These are phyloP conservation scores for Shinisaurus crocodilurus DNA, from an alignment of 2,113 vertebrate genomes.

Conservation along the genomic window DNA sequence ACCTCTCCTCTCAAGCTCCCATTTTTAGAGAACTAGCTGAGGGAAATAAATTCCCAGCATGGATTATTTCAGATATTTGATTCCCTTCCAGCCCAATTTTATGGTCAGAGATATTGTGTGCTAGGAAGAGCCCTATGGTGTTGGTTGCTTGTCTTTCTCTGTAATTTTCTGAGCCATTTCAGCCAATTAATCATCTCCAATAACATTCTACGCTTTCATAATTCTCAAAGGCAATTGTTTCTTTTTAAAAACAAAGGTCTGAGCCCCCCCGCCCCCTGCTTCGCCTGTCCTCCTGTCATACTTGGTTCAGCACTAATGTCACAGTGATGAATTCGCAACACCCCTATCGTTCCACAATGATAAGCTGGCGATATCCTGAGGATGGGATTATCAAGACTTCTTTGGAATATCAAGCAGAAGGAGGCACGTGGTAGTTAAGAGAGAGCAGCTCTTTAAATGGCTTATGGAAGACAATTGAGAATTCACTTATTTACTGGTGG, in stretches of 20 bases:
- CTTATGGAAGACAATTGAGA: constrained; percentile 12
- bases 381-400: background rate
- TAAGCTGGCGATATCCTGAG: constrained; percentile 8
- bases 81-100: constrained; percentile 25
- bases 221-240: constrained; percentile 1
- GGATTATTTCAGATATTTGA: constrained; percentile 15
- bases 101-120: background rate
- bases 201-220: background rate
- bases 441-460: constrained; percentile 21
- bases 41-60: background rate
- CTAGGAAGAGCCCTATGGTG: background rate
- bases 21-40: background rate
- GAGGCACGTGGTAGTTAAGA: constrained; percentile 18
- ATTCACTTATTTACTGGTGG: constrained; percentile 11
- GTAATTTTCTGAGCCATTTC: constrained; percentile 17
- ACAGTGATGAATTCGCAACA: constrained; percentile 6
- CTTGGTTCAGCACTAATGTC: constrained; percentile 24
- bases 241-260: background rate
- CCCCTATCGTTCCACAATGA: background rate
- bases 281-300: constrained; percentile 5
- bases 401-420: background rate
- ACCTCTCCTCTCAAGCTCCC: background rate
- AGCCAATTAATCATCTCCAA: constrained; percentile 25
- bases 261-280: background rate
- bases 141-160: background rate